These are phyloP conservation scores for Oostethus manadensis DNA, from an alignment of 2,113 vertebrate species.

Conservation along the genomic window DNA sequence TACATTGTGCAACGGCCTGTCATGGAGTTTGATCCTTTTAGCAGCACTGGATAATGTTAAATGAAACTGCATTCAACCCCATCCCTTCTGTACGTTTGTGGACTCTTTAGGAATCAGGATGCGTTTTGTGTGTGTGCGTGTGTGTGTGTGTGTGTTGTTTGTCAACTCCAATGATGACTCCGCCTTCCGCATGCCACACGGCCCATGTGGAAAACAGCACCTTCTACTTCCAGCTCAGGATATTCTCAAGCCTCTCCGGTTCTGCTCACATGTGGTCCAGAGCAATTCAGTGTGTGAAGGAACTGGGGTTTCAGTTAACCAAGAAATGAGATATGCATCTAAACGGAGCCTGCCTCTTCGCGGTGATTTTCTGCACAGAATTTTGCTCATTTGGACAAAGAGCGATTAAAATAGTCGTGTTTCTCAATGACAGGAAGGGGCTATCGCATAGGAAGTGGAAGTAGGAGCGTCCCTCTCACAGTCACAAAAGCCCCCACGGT, in stretches of 20 bases:
- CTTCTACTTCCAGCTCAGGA: neutral
- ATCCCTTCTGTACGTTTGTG: neutral
- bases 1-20: too few relatives aligned
- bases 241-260: neutral
- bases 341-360: neutral
- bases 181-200: neutral
- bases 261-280: conserved; percentile 40
- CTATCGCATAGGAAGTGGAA: conserved; percentile 75
- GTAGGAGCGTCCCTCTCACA: conserved; percentile 59
- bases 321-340: neutral
- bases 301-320: conserved; percentile 12
- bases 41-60: too few relatives aligned
- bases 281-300: conserved; percentile 40
- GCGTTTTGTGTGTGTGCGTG: too few relatives aligned
- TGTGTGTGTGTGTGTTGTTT: too few relatives aligned
- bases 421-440: conserved; percentile 70
- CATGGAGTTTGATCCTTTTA: too few relatives aligned
- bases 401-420: conserved; percentile 38
- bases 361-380: conserved; percentile 1
- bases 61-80: too few relatives aligned
- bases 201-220: neutral
- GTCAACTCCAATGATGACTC: neutral
- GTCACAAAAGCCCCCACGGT: conserved; percentile 22
- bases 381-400: conserved; percentile 13
- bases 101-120: neutral